Conservation (phyloP, 2,113 vertebrate species). For the Podocnemis expansa region DNA sequence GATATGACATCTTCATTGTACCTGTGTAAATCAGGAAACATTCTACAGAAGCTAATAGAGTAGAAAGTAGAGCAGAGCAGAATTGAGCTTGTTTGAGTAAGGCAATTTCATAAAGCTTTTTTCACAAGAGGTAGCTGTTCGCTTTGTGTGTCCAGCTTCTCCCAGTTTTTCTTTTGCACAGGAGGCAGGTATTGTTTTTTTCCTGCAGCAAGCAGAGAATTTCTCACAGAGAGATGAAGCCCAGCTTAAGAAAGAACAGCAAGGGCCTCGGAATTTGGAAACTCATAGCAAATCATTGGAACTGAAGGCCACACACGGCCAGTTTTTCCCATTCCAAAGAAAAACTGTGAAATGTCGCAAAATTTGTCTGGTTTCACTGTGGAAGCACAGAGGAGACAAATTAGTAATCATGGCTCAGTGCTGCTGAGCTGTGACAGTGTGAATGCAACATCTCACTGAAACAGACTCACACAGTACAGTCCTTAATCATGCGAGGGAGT, state of each 20-base stretch:
- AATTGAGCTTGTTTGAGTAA: neutral
- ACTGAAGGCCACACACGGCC: neutral
- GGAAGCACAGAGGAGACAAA: neutral
- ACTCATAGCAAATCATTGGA: neutral
- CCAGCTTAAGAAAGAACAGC: neutral
- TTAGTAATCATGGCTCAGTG: neutral
- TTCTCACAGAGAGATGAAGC: neutral
- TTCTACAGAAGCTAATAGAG: neutral
- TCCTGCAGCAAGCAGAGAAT: neutral
- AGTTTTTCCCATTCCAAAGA: neutral
- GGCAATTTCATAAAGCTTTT: neutral
- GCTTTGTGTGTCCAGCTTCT: neutral
- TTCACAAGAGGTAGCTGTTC: neutral
- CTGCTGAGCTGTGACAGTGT: neutral
- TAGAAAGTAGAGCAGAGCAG: neutral
- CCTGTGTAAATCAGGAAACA: neutral
- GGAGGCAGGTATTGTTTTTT: neutral
- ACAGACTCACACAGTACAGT: neutral
- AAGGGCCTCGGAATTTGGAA: neutral
- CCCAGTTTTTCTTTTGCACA: neutral
- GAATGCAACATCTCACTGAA: neutral
- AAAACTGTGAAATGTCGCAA: neutral
- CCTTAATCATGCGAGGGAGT: neutral
- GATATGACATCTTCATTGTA: neutral
- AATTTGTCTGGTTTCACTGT: neutral